A percentile compares a stretch with the other conserved stretches of the same genome.
Evolutionary conservation across 2,888 invertebrate species (phyloP).

Genomic region (Osedax frankpressi): DNA sequence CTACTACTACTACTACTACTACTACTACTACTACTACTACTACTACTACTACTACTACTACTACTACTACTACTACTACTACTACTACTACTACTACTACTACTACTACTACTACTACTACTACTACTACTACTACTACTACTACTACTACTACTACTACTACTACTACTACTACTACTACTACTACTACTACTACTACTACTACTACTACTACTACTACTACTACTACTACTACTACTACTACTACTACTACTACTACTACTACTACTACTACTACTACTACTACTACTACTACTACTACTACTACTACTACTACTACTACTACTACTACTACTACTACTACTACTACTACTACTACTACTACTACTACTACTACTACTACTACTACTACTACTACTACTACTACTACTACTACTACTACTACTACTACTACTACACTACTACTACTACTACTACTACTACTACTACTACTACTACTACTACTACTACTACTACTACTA

Average conservation of each 20-base stretch:
- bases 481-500: too few species aligned
- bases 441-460: too few species aligned
- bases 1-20: too few species aligned
- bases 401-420: not conserved
- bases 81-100: slow-evolving; percentile 13
- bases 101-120: slow-evolving; percentile 13
- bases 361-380: not conserved
- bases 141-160: slow-evolving; percentile 3
- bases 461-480: too few species aligned
- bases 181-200: slow-evolving; percentile 5
- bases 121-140: slow-evolving; percentile 13
- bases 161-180: not conserved
- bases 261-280: not conserved
- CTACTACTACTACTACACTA: too few species aligned
- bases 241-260: not conserved
- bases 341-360: slow-evolving; percentile 1
- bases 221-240: slow-evolving; percentile 8
- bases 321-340: slow-evolving; percentile 2
- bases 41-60: slow-evolving; percentile 10
- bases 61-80: slow-evolving; percentile 13
- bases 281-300: not conserved
- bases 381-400: slow-evolving; percentile 1
- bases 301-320: slow-evolving; percentile 5
- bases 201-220: slow-evolving; percentile 12
- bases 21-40: slow-evolving; percentile 4